Evolutionary conservation across 2,888 invertebrate species (phyloP), one percentile per base, ranked within the genome.

Genomic region (Amphipyra berbera): DNA sequence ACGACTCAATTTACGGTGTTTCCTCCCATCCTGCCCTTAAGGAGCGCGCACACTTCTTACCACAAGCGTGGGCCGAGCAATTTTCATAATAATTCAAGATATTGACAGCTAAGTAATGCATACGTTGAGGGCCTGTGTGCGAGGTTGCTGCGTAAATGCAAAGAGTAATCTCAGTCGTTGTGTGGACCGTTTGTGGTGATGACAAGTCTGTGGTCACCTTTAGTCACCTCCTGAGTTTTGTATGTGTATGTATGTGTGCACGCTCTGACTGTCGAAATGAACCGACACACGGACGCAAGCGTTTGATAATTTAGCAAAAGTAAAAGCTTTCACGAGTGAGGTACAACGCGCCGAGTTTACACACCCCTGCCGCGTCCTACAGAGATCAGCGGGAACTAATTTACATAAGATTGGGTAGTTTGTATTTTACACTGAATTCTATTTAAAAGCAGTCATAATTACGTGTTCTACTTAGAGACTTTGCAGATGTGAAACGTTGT

Each of bases 191-290:
- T 46, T 6, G n/a, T 27, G 27, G 5, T 10, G 21, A 15, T 13
- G 50, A 44, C 42, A 48, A 44, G 40, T 53, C 13, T 46, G 14
- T 30, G 27, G 15, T 44, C 21, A 33, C 15, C 48, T 44, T 45
- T 40, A 57, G 33, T 12, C 27, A 37, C 38, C 15, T 45, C n/a
- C 6, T 49, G 4, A 9, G 13, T 10, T 55, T 42, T 21, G 13
- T 14, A 5, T 21, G 14, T 4, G 15, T 21, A 27, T 49, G 40
- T 54, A 37, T 46, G 47, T 14, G 33, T 37, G 33, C 46, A 66
- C 70, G 73, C 53, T 63, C 46, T 47, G 50, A 10, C 40, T 66
- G 62, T 73, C 79, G 78, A 79, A 74, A 67, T n/a, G 63, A 37
- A 6, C 38, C n/a, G n/a, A 9, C 46, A 35, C 37, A 14, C 53